Percentiles rank a stretch among this genome's conserved stretches.
Conservation (phyloP, 2,888 invertebrate genomes). For the Dysmachus trigonus region DNA sequence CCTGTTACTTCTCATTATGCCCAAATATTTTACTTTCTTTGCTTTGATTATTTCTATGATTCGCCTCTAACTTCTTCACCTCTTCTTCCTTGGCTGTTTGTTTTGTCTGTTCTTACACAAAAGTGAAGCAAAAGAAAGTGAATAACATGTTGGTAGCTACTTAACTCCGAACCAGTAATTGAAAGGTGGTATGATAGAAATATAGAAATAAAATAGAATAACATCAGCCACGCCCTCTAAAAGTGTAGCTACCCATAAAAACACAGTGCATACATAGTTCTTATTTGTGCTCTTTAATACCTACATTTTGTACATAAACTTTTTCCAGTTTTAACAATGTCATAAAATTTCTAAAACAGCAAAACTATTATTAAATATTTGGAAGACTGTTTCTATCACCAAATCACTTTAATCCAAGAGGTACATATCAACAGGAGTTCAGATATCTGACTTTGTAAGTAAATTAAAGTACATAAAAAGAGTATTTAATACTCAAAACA, state of each 20-base stretch:
- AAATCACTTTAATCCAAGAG: background rate
- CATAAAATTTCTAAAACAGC: background rate
- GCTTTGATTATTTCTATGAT: too few relatives aligned
- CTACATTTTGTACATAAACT: background rate
- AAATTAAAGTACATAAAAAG: background rate
- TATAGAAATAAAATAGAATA: too few relatives aligned
- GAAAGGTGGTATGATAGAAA: too few relatives aligned
- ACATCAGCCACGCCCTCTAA: too few relatives aligned
- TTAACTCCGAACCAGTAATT: too few relatives aligned
- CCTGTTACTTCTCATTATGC: too few relatives aligned
- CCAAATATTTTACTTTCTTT: too few relatives aligned
- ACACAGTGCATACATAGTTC: background rate
- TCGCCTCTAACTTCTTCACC: too few relatives aligned
- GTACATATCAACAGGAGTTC: background rate
- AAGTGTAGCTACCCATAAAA: background rate
- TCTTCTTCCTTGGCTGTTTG: too few relatives aligned
- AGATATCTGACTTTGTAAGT: background rate
- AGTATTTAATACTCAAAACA: slow-evolving; percentile 28
- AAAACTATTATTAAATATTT: background rate
- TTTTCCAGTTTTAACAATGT: background rate
- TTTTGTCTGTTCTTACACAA: too few relatives aligned
- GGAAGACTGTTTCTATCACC: slow-evolving; percentile 33
- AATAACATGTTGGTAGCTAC: too few relatives aligned
- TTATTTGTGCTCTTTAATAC: slow-evolving; percentile 12
- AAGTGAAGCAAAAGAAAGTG: too few relatives aligned